Conservation (phyloP, 2,797 vertebrate species). For the Enteromius treurensis region DNA sequence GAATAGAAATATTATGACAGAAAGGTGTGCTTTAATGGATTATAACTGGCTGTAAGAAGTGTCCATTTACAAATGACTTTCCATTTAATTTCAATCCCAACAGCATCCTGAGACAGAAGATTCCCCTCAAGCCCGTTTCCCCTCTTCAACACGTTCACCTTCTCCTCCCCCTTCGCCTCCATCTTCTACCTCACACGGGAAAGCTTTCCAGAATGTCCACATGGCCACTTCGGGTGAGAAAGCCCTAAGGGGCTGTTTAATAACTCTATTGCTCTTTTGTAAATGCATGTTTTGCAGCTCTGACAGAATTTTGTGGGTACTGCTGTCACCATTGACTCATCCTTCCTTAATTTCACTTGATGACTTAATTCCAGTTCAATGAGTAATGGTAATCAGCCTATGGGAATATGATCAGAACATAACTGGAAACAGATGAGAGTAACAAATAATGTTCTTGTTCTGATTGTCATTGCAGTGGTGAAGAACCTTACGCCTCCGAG, state of each 20-base stretch:
- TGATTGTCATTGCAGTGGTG: slow-evolving; percentile 64
- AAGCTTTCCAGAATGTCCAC: slow-evolving; percentile 67
- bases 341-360: slow-evolving; percentile 52
- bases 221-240: slow-evolving; percentile 73
- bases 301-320: slow-evolving; percentile 41
- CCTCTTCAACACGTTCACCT: slow-evolving; percentile 52
- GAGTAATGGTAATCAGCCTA: slow-evolving; percentile 59
- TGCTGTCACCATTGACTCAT: slow-evolving; percentile 58
- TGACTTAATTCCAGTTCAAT: slow-evolving; percentile 51
- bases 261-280: background rate
- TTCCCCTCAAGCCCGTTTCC: slow-evolving; percentile 71
- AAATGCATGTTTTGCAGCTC: slow-evolving; percentile 1
- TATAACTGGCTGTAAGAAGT: background rate
- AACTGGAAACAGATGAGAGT: slow-evolving; percentile 57
- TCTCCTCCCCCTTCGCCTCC: slow-evolving; percentile 59
- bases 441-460: slow-evolving; percentile 45
- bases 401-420: slow-evolving; percentile 54
- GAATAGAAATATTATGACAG: background rate
- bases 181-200: slow-evolving; percentile 50
- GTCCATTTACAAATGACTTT: background rate
- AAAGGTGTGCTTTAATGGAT: background rate
- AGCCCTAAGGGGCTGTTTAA: slow-evolving; percentile 23
- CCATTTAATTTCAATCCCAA: slow-evolving; percentile 40
- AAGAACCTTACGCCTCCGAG: slow-evolving; percentile 47
- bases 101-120: slow-evolving; percentile 77